A percentile compares a stretch with the other conserved stretches of the same genome.
phyloP scores from a whole-genome alignment of 2,888 invertebrate genomes.

The Cheilosia scutellata region DNA sequence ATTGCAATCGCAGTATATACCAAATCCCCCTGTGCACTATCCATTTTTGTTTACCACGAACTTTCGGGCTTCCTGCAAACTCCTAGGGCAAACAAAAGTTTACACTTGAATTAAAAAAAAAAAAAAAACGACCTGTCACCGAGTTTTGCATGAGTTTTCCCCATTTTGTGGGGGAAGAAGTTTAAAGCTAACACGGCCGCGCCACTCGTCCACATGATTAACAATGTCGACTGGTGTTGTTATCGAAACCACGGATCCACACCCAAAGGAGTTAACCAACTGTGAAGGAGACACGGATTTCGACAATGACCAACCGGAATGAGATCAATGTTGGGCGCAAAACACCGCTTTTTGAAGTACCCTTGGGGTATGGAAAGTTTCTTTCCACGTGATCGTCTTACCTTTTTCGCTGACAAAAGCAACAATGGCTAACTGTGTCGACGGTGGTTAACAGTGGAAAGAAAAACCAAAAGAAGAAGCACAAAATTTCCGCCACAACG shows the following conservation, averaged over 20 bases:
- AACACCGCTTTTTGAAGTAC: conserved; percentile 22
- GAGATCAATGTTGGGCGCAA: conserved; percentile 61
- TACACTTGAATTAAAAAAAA: conserved; percentile 1
- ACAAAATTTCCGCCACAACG: conserved; percentile 24
- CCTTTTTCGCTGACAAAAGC: conserved; percentile 10
- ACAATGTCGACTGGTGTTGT: conserved; percentile 60
- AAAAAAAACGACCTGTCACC: background rate
- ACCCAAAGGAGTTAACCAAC: conserved; percentile 68
- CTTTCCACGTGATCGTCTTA: conserved; percentile 33
- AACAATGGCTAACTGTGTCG: conserved; percentile 65
- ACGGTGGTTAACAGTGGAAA: conserved; percentile 41
- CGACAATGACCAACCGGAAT: conserved; percentile 44
- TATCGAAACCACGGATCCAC: conserved; percentile 62
- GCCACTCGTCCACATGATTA: conserved; percentile 57
- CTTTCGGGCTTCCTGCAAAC: conserved; percentile 30
- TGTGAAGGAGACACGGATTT: conserved; percentile 35
- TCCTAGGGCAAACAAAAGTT: conserved; percentile 29
- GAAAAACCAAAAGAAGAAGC: conserved; percentile 17
- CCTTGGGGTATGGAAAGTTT: conserved; percentile 53
- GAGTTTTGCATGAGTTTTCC: conserved; percentile 12
- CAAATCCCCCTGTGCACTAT: background rate
- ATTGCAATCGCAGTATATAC: conserved; percentile 55
- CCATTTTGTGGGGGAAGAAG: conserved; percentile 9
- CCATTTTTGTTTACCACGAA: conserved; percentile 1
- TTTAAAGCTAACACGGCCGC: conserved; percentile 30